A percentile compares a stretch with the other conserved stretches of the same genome.
These are phyloP conservation scores for Takifugu bimaculatus DNA, from an alignment of 2,113 vertebrate species.

Conservation along the genomic window DNA sequence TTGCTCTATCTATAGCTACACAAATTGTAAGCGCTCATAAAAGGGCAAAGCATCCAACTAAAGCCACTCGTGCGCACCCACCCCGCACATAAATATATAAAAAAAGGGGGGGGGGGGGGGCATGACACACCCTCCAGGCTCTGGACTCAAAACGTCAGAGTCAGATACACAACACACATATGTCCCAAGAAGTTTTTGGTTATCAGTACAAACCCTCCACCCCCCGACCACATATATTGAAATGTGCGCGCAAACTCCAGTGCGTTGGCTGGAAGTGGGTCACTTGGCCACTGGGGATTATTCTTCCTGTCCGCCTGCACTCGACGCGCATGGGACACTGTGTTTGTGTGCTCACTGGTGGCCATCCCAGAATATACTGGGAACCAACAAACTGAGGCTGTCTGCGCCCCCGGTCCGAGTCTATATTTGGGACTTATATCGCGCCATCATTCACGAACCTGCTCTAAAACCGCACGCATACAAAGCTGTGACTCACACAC, in stretches of 20 bases:
- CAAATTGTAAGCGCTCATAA: constrained; percentile 37
- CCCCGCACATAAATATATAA: constrained; percentile 6
- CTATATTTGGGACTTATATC: constrained; percentile 21
- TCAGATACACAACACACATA: too few species aligned
- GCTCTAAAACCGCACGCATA: constrained; percentile 4
- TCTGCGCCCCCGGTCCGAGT: neutral
- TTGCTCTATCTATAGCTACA: constrained; percentile 42
- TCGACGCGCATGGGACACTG: constrained; percentile 33
- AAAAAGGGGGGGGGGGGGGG: constrained; percentile 1
- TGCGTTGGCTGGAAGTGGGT: constrained; percentile 58
- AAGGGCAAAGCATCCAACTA: constrained; percentile 41
- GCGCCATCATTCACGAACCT: constrained; percentile 22
- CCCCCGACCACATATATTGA: constrained; percentile 17
- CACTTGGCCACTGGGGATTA: constrained; percentile 72
- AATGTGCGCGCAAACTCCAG: constrained; percentile 47
- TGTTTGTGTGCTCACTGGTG: constrained; percentile 7
- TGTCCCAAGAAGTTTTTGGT: too few species aligned
- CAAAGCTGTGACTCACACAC: neutral
- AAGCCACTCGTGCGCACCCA: constrained; percentile 24
- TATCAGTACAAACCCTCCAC: too few species aligned
- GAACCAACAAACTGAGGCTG: neutral
- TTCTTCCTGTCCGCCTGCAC: constrained; percentile 22
- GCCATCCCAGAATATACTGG: neutral
- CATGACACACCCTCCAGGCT: constrained; percentile 41
- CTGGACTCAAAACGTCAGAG: too few species aligned